Percentiles rank a stretch among this genome's conserved stretches.
phyloP scores from a whole-genome alignment of 1,140 invertebrate species.

The Saccostrea echinata region DNA sequence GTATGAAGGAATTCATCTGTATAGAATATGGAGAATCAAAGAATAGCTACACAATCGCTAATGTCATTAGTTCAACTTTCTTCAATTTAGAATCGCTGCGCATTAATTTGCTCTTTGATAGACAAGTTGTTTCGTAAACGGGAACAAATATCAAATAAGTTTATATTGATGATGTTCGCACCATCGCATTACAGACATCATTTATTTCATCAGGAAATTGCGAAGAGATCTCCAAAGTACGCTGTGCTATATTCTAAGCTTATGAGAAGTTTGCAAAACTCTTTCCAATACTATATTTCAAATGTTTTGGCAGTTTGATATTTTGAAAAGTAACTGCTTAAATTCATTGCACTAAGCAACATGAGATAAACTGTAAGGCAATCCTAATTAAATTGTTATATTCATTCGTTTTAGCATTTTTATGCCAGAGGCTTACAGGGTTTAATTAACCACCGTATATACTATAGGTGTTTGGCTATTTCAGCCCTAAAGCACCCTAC shows the following conservation, averaged over 20 bases:
- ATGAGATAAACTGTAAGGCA: no score
- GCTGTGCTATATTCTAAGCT: neutral
- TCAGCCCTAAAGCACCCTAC: no score
- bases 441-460: no score
- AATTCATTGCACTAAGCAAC: no score
- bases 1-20: neutral
- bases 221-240: neutral
- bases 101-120: neutral
- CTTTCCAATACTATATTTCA: neutral
- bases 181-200: neutral
- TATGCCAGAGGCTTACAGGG: no score
- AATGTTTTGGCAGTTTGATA: neutral
- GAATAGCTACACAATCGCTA: neutral
- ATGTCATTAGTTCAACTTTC: neutral
- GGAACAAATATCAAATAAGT: slow-evolving; percentile 10
- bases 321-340: no score
- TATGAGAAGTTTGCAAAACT: neutral
- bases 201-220: slow-evolving; percentile 14
- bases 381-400: no score
- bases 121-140: slow-evolving; percentile 1
- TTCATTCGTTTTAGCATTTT: no score
- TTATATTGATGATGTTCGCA: neutral
- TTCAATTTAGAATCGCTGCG: slow-evolving; percentile 18
- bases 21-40: neutral
- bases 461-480: no score